Evolutionary conservation across 2,113 vertebrate species (phyloP).

Genomic region (Mustelus asterias): DNA sequence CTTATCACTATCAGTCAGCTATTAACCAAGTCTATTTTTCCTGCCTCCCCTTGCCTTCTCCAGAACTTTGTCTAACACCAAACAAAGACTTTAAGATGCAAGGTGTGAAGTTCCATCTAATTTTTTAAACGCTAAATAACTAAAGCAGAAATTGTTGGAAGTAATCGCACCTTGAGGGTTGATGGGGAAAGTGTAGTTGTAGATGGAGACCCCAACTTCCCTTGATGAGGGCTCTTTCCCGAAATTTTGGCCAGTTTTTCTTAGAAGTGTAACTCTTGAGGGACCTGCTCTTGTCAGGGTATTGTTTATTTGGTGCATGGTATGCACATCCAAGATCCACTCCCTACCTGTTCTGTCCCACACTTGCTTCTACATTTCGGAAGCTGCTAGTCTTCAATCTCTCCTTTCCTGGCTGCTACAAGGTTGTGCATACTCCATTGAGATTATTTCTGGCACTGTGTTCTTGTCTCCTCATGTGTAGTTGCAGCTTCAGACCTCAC

Average conservation of each 20-base stretch:
- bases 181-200: neutral
- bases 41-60: neutral
- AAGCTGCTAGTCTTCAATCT: neutral
- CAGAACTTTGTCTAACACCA: neutral
- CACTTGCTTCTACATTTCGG: neutral
- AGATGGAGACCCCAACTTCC: neutral
- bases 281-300: neutral
- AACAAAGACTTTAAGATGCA: neutral
- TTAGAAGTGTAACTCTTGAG: neutral
- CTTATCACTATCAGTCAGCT: neutral
- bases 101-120: neutral
- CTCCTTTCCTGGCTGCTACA: neutral
- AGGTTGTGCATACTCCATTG: neutral
- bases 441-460: neutral
- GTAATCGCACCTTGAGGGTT: neutral
- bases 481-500: neutral
- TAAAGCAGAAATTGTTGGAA: neutral
- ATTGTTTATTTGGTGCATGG: no score
- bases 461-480: neutral
- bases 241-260: neutral
- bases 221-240: neutral
- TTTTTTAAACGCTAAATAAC: neutral
- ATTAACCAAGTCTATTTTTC: neutral
- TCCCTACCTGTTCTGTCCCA: neutral
- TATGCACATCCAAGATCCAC: neutral